These are phyloP conservation scores for Sebastes trivittatus DNA, from an alignment of 2,797 vertebrate genomes.

Conservation along the genomic window DNA sequence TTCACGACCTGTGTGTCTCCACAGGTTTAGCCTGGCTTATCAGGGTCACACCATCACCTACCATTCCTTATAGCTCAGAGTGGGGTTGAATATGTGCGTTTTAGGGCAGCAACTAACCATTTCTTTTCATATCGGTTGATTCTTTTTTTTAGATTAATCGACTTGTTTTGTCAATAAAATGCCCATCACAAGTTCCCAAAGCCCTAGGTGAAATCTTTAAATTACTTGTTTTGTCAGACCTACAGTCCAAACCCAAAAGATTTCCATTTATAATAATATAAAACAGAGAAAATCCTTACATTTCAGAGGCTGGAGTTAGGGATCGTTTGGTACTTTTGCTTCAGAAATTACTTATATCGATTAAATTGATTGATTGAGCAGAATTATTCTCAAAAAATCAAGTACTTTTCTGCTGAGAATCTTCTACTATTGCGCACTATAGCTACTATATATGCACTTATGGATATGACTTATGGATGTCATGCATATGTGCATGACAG, in stretches of 20 bases:
- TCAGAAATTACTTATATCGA: not conserved
- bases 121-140: not conserved
- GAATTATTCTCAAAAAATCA: not conserved
- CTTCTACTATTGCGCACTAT: not conserved
- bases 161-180: not conserved
- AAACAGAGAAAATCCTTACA: not conserved
- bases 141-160: not conserved
- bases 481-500: slow-evolving; percentile 7
- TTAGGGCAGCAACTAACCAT: not conserved
- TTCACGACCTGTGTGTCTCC: not conserved
- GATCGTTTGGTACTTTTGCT: not conserved
- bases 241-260: not conserved
- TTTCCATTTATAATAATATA: not conserved
- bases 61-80: not conserved
- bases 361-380: not conserved
- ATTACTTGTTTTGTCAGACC: not conserved
- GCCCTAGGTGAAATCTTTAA: not conserved
- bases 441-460: not conserved
- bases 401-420: not conserved
- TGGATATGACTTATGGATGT: slow-evolving; percentile 7
- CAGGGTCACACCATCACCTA: slow-evolving; percentile 8
- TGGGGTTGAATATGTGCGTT: not conserved
- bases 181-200: not conserved
- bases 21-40: slow-evolving; percentile 35
- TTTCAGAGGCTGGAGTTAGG: not conserved